These are phyloP conservation scores for Anthophora plumipes DNA, from an alignment of 2,888 invertebrate genomes.

Conservation along the genomic window DNA sequence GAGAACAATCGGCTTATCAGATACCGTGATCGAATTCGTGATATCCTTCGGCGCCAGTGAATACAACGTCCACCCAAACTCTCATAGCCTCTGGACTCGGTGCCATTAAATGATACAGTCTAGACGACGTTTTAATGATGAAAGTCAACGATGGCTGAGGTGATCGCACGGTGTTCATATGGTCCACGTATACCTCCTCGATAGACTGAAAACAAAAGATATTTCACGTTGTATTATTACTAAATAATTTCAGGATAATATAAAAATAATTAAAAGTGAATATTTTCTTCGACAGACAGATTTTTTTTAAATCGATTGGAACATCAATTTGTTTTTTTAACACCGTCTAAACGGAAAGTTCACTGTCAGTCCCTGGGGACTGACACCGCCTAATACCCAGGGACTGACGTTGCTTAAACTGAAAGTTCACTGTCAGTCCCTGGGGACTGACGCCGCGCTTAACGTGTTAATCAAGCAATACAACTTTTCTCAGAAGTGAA, in stretches of 20 bases:
- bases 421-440: too few species aligned
- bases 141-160: slow-evolving; percentile 96
- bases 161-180: slow-evolving; percentile 95
- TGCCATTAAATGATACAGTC: slow-evolving; percentile 96
- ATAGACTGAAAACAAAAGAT: slow-evolving; percentile 89
- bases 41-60: slow-evolving; percentile 96
- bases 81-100: slow-evolving; percentile 97
- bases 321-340: too few species aligned
- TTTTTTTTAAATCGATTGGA: too few species aligned
- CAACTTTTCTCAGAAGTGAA: too few species aligned
- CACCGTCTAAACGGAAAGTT: too few species aligned
- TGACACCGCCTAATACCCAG: too few species aligned
- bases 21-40: slow-evolving; percentile 87
- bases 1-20: slow-evolving; percentile 65
- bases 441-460: too few species aligned
- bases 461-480: too few species aligned
- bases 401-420: too few species aligned
- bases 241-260: not conserved
- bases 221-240: slow-evolving; percentile 17
- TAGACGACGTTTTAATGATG: slow-evolving; percentile 96
- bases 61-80: slow-evolving; percentile 98
- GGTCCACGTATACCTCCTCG: slow-evolving; percentile 98
- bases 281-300: too few species aligned
- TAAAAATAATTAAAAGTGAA: too few species aligned
- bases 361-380: too few species aligned